Conservation (phyloP, 2,888 invertebrate species). For the Tineola bisselliella region DNA sequence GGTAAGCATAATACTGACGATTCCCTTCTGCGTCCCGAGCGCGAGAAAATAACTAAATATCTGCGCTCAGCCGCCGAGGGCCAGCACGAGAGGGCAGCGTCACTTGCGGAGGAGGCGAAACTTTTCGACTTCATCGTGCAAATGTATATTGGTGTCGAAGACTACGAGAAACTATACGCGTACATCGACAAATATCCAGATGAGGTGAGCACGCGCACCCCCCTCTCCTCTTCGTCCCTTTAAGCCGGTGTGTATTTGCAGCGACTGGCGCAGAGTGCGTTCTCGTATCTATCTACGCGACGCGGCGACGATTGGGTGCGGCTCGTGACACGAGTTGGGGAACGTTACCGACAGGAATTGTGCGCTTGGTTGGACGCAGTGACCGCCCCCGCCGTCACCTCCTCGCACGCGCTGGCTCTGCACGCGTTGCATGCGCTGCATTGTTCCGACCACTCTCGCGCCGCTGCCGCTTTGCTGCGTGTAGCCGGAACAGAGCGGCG, state of each 20-base stretch:
- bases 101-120: neutral
- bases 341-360: conserved; percentile 18
- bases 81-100: neutral
- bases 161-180: conserved; percentile 55
- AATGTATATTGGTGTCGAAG: conserved; percentile 80
- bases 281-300: conserved; percentile 29
- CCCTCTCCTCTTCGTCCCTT: neutral
- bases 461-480: conserved; percentile 25
- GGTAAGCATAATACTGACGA: neutral
- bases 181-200: conserved; percentile 48
- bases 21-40: neutral
- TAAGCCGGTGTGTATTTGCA: conserved; percentile 18
- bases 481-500: conserved; percentile 67
- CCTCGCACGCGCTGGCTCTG: conserved; percentile 25
- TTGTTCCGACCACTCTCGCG: conserved; percentile 19
- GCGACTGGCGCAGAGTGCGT: conserved; percentile 39
- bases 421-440: conserved; percentile 20
- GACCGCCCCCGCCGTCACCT: conserved; percentile 32
- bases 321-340: conserved; percentile 19
- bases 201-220: conserved; percentile 32
- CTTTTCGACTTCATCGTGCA: conserved; percentile 47
- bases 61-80: neutral
- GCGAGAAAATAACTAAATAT: neutral
- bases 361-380: conserved; percentile 21
- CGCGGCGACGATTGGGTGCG: conserved; percentile 20